Evolutionary conservation across 2,888 invertebrate species (phyloP), one percentile per base, ranked within the genome.

Genomic region (Tyria jacobaeae): DNA sequence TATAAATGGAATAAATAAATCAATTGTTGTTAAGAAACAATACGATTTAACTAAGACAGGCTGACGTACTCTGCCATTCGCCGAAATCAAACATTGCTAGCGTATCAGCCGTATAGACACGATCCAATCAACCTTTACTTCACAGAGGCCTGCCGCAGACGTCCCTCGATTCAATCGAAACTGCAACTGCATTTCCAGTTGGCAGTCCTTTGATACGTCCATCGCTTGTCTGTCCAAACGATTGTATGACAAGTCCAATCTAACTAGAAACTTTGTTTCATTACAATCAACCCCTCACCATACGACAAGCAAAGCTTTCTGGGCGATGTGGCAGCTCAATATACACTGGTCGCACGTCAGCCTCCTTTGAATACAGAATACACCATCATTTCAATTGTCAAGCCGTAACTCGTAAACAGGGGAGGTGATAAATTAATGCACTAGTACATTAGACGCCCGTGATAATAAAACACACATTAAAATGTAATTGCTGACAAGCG

Each of bases 391-490:
- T 91, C 91, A 91, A 92, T 92, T 92, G 92, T 91, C 91, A 89
- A 89, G 86, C 87, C 82, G 83, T 88, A 83, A 84, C 85, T 88
- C 90, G 91, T 91, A 92, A 91, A 92, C 90, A 89, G 85, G 85
- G 86, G 86, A 89, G 89, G 90, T 90, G 91, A 92, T 92, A 92
- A 92, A 92, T 93, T 92, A 92, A 92, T 91, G 90, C 85, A 84
- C 86, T 85, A 89, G 88, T 91, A 92, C 92, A 92, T 92, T 92
- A 92, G 91, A 90, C 88, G 87, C 81, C 82, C 78, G 87, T 90
- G 91, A 92, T 92, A 92, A 91, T 92, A 92, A 92, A 93, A 92
- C 90, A 91, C 87, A 81, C 91, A 90, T 92, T 92, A 92, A 91
- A 92, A 85, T 88, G 88, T 92, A 92, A 93, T 93, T 92, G 91